phyloP scores from a whole-genome alignment of 2,797 vertebrate genomes.

The Macroramphosus scolopax region DNA sequence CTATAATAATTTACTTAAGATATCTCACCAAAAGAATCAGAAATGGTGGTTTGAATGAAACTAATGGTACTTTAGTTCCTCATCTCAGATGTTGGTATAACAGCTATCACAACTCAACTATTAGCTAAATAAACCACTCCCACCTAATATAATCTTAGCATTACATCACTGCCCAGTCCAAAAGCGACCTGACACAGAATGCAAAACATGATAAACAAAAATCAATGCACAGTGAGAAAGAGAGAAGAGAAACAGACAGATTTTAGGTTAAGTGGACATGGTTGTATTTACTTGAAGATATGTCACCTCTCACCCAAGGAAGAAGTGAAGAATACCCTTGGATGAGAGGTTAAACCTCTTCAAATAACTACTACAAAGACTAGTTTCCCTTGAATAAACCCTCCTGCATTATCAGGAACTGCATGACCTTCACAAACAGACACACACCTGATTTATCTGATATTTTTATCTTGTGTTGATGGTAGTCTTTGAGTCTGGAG shows the following conservation, averaged over 20 bases:
- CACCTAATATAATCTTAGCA: slow-evolving; percentile 49
- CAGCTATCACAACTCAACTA: slow-evolving; percentile 18
- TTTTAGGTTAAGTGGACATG: slow-evolving; percentile 4
- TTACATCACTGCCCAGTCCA: slow-evolving; percentile 56
- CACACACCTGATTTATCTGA: slow-evolving; percentile 15
- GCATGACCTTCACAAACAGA: neutral
- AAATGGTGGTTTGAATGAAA: too few species aligned
- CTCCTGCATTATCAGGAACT: too few species aligned
- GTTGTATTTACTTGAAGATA: too few species aligned
- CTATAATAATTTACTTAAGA: too few species aligned
- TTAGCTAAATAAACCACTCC: slow-evolving; percentile 40
- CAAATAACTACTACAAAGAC: too few species aligned
- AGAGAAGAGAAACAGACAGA: slow-evolving; percentile 15
- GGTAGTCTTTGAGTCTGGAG: slow-evolving; percentile 5
- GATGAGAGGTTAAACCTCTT: too few species aligned
- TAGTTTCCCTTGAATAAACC: too few species aligned
- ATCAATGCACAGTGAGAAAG: slow-evolving; percentile 16
- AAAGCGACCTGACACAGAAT: slow-evolving; percentile 43
- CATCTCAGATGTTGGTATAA: slow-evolving; percentile 7
- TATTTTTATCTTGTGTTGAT: slow-evolving; percentile 32
- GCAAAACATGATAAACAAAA: slow-evolving; percentile 31
- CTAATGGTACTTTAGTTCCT: slow-evolving; percentile 6
- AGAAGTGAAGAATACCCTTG: too few species aligned
- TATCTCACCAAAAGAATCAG: too few species aligned
- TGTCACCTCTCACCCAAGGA: too few species aligned